Evolutionary conservation across 2,113 vertebrate genomes (phyloP), one percentile per base, ranked within the genome.

Genomic region (Neoarius graeffei): DNA sequence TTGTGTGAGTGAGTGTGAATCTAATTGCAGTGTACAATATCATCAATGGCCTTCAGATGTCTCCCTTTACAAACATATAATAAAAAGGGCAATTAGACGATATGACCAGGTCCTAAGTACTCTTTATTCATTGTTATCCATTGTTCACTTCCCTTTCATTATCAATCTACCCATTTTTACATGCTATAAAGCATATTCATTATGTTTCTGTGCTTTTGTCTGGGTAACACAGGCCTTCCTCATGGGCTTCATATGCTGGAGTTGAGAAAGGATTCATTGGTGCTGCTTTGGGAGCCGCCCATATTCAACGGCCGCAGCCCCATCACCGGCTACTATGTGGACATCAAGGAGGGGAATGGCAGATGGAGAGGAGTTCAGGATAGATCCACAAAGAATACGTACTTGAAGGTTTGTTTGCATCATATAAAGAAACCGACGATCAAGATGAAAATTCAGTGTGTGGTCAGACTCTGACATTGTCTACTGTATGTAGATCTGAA

Each of bases 281-380:
- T 99, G 86, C 93, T 99, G 15, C 94, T 98, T 83, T 99, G 98
- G 98, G 96, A 97, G 25, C 92, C 95, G 3, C 98, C 98, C 0
- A 84, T 94, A 23, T 96, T 98, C 83, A 92, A 93, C 5, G 98
- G 98, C 1, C 96, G 98, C 84, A 96, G 93, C 88, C 94, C 97
- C 0, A 91, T 99, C 90, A 96, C 93, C 25, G 98, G 98, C 25
- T 99, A 97, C 93, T 99, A 98, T 42, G 89, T 98, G 90, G 98
- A 99, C 81, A 3, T 98, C 84, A 99, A 98, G 90, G 96, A 96
- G 90, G 94, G 94, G 74, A 95, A 96, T 11, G 94, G 95, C 67
- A 91, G 83, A 0, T 99, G 98, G 98, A 96, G 91, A 93, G 96
- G 96, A 69, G 95, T 96, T 91, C 97, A 99, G 52, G 94, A 97